Base-by-base conservation (phyloP, 2,113 vertebrate species). In the Platichthys flesus region DNA sequence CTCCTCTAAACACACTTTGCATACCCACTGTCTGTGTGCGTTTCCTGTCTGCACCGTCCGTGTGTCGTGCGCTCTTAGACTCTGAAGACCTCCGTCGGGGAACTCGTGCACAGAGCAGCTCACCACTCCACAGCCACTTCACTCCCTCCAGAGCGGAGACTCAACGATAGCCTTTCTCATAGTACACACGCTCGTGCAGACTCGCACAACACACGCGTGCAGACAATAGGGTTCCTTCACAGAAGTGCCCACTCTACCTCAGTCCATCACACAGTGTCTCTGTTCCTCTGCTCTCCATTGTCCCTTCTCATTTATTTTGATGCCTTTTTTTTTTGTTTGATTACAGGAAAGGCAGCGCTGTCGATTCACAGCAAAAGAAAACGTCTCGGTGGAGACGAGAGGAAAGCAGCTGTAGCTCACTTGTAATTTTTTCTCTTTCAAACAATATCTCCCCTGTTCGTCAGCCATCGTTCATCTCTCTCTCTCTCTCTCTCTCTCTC, bases 1-100 rank as follows among this genome's bases (percentile, higher is more conserved):
- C 89, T 90, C 81, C 84, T 85, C 82, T 88, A 90, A 90, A 90
- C 67, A 90, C 82, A 88, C 89, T 88, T 76, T 87, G 71, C 86
- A 78, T 80, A 61, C 70, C 66, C 66, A 26, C 71, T 14, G 87
- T 90, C 91, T 92, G 84, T 63, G 62, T 76, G 63, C 66, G 72
- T 81, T 92, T 91, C 89, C 91, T 91, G 89, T 90, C 85, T 86
- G 85, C 84, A 85, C 74, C 71, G 35, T 85, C 76, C 64, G 79
- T 84, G 85, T 66, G 89, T 90, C 81, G 84, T 84, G 74, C 69
- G 57, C 73, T 88, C 77, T 86, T 87, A 76, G 78, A 83, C 58
- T 76, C 68, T 66, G 24, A 58, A 70, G 78, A 55, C 75, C 80
- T 77, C 28, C 64, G 61, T 52, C 82, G 80, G 67, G 82, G 80